Evolutionary conservation across 2,888 invertebrate species (phyloP).

Genomic region (Meloe dianella): DNA sequence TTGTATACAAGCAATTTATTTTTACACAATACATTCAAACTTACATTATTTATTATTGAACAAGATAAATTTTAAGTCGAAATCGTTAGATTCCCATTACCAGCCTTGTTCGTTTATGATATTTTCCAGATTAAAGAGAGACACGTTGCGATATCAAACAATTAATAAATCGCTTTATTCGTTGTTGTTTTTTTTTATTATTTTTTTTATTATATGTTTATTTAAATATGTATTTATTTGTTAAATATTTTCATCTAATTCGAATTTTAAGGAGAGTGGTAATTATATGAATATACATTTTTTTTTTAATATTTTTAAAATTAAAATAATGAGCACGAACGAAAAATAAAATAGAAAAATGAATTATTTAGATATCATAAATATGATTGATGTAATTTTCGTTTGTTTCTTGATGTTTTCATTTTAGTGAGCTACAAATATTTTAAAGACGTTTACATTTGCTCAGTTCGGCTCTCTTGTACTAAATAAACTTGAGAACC

Average conservation of each 20-base stretch:
- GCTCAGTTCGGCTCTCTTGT: constrained; percentile 74
- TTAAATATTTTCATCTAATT: constrained; percentile 27
- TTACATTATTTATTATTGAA: constrained; percentile 46
- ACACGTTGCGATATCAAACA: constrained; percentile 40
- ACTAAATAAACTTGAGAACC: constrained; percentile 91
- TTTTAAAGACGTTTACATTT: constrained; percentile 49
- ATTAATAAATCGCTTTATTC: constrained; percentile 44
- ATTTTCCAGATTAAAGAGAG: constrained; percentile 28
- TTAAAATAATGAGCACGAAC: constrained; percentile 53
- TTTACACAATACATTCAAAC: constrained; percentile 59
- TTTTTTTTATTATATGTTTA: constrained; percentile 21
- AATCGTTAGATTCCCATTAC: constrained; percentile 49
- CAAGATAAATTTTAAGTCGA: constrained; percentile 44
- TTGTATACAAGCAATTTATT: constrained; percentile 58
- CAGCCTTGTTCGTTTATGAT: constrained; percentile 22
- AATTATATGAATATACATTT: constrained; percentile 39
- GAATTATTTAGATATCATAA: constrained; percentile 34
- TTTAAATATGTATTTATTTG: constrained; percentile 48
- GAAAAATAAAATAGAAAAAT: constrained; percentile 48
- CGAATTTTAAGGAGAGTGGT: constrained; percentile 49
- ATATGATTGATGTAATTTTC: constrained; percentile 22
- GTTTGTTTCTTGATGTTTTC: constrained; percentile 15
- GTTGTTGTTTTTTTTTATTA: constrained; percentile 27
- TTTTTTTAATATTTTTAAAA: constrained; percentile 11
- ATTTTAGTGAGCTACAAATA: constrained; percentile 19